These are phyloP conservation scores for Drosophila basisetae DNA, from an alignment of 2,888 invertebrate genomes.

Conservation along the genomic window DNA sequence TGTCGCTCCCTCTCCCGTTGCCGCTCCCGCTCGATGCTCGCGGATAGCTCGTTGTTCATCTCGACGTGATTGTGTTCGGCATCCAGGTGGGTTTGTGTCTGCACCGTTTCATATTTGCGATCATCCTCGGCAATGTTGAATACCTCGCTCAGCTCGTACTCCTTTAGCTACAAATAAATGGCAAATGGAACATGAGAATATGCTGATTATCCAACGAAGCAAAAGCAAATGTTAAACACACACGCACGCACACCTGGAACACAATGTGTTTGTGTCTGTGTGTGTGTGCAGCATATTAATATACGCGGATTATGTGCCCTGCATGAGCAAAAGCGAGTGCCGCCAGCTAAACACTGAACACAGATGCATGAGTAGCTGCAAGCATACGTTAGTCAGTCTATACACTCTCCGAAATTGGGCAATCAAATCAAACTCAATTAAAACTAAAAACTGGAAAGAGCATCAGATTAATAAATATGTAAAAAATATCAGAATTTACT, in stretches of 20 bases:
- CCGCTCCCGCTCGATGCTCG: slow-evolving; percentile 92
- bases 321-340: slow-evolving; percentile 56
- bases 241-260: slow-evolving; percentile 7
- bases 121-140: slow-evolving; percentile 94
- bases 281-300: slow-evolving; percentile 78
- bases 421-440: background rate
- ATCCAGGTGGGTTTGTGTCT: slow-evolving; percentile 85
- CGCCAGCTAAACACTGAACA: slow-evolving; percentile 41
- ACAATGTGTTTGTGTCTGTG: slow-evolving; percentile 10
- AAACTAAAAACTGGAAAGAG: background rate
- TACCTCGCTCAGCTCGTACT: slow-evolving; percentile 94
- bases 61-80: slow-evolving; percentile 86
- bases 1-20: slow-evolving; percentile 86
- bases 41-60: slow-evolving; percentile 91
- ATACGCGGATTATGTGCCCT: slow-evolving; percentile 73
- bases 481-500: background rate
- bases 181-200: slow-evolving; percentile 3
- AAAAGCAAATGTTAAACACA: slow-evolving; percentile 53
- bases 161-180: slow-evolving; percentile 89
- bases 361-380: slow-evolving; percentile 27
- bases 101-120: slow-evolving; percentile 89
- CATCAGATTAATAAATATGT: background rate
- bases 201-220: slow-evolving; percentile 21
- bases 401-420: background rate
- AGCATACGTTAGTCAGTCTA: slow-evolving; percentile 6